Evolutionary conservation across 1,140 invertebrate genomes (phyloP).

Genomic region (Sarcophaga peregrina): DNA sequence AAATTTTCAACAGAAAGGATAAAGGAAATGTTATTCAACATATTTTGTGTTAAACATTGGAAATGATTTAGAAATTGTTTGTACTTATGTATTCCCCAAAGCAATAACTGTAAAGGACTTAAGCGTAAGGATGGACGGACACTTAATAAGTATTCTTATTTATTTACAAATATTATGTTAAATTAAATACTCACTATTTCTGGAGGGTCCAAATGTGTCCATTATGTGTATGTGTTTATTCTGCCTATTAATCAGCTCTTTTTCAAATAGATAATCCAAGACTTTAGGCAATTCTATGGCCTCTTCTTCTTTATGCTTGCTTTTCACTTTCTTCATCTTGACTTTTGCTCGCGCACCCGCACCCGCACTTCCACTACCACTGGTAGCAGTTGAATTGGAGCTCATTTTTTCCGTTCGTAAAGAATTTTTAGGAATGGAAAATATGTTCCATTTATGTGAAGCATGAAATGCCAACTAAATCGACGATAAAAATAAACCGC

Average conservation of each 20-base stretch:
- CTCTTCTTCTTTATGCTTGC: background rate
- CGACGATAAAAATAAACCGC: background rate
- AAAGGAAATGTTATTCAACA: too few species aligned
- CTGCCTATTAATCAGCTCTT: conserved; percentile 58
- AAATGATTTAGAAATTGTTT: too few species aligned
- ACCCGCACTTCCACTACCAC: background rate
- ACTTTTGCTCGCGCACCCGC: background rate
- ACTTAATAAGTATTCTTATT: too few species aligned
- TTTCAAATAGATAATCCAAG: conserved; percentile 59
- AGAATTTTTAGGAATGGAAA: background rate
- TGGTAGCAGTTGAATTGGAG: background rate
- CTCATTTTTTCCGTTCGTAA: background rate
- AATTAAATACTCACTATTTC: conserved; percentile 18
- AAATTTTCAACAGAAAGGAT: too few species aligned
- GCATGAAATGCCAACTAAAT: conserved; percentile 7
- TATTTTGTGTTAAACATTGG: too few species aligned
- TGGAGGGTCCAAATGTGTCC: conserved; percentile 35
- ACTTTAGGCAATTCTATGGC: background rate
- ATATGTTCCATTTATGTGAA: background rate
- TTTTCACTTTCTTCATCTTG: background rate
- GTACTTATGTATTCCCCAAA: too few species aligned
- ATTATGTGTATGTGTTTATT: conserved; percentile 54
- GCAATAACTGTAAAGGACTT: too few species aligned
- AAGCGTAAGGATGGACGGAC: too few species aligned
- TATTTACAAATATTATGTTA: background rate